Evolutionary conservation across 1,140 invertebrate species (phyloP), one percentile per base, ranked within the genome.

Genomic region (Planococcus citri): DNA sequence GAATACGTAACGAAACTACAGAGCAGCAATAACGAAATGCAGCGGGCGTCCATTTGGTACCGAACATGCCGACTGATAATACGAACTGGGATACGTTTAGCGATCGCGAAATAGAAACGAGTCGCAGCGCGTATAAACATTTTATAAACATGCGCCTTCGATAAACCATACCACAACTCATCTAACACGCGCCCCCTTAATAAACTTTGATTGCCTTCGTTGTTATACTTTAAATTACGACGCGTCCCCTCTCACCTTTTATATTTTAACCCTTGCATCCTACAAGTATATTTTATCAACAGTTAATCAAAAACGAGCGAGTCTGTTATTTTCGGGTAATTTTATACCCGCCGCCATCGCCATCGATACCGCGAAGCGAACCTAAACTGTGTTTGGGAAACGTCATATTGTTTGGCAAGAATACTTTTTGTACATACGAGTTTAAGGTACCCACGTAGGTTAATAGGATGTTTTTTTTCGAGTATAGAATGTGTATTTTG

Each of bases 121-220:
- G 60, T 64, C 60, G 22, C 6, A 64, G 10, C 60, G 60, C 60
- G 60, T 64, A 64, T 64, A 64, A 64, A 64, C 60, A 64, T 64
- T 64, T 64, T 64, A 64, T 64, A 64, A 64, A 64, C 60, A 64
- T 64, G 60, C 60, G 60, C 60, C 60, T 25, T 22, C 60, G 22
- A 27, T 64, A 64, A 64, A 64, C 60, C 60, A 17, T 64, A 27
- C 60, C 60, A 27, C 60, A 64, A 64, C 60, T 27, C 60, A 64
- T 64, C 60, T 27, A 25, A 64, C 60, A 25, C 60, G 25, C 60
- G 60, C 60, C 22, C 60, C 22, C 60, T 64, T 64, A 64, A 64
- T 64, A 64, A 64, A 64, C 60, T 64, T 64, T 64, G 60, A 64
- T 64, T 64, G 60, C 60, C 60, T 64, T 64, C 60, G 60, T 64